phyloP scores from a whole-genome alignment of 2,888 invertebrate genomes.

The Chloroclysta siterata region DNA sequence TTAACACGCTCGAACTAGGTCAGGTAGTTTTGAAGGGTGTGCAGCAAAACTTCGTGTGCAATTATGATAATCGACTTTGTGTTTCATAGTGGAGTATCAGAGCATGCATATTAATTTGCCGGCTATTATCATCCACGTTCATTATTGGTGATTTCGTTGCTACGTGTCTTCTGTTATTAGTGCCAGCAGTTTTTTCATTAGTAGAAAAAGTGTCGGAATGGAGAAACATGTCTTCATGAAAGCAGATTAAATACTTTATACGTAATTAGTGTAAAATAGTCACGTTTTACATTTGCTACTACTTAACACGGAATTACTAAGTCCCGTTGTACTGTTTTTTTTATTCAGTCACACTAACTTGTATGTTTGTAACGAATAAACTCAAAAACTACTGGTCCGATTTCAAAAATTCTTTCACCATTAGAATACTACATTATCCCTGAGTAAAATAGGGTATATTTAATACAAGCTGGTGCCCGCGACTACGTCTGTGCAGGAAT shows the following conservation, averaged over 20 bases:
- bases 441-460: too few relatives aligned
- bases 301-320: too few relatives aligned
- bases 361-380: too few relatives aligned
- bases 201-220: slow-evolving; percentile 11
- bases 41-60: slow-evolving; percentile 29
- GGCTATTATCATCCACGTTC: slow-evolving; percentile 21
- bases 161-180: slow-evolving; percentile 22
- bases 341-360: too few relatives aligned
- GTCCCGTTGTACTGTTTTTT: too few relatives aligned
- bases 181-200: slow-evolving; percentile 14
- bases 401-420: too few relatives aligned
- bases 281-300: too few relatives aligned
- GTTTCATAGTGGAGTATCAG: slow-evolving; percentile 36
- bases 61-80: slow-evolving; percentile 39
- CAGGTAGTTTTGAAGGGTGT: slow-evolving; percentile 32
- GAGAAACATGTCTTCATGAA: slow-evolving; percentile 4
- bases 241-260: not conserved
- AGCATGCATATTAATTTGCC: slow-evolving; percentile 38
- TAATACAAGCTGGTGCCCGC: too few relatives aligned
- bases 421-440: too few relatives aligned
- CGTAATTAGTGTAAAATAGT: not conserved
- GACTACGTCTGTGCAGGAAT: too few relatives aligned
- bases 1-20: slow-evolving; percentile 17
- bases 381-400: too few relatives aligned
- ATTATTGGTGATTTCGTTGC: slow-evolving; percentile 19